Evolutionary conservation across 2,888 invertebrate genomes (phyloP), one percentile per base, ranked within the genome.

Genomic region (Monopis laevigella): DNA sequence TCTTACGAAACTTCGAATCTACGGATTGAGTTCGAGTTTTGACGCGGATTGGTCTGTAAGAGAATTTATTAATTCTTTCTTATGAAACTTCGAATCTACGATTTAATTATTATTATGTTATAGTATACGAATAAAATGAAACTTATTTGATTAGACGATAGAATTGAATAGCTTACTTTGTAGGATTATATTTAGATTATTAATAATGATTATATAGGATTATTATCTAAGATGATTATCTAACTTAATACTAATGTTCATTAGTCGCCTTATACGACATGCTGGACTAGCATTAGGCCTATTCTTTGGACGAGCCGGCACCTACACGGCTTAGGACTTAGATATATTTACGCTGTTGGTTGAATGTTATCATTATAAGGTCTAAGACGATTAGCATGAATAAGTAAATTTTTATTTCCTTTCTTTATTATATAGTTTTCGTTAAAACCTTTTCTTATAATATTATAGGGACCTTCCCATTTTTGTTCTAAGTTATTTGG

Each of bases 401-500:
- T 51, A 10, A 49, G 13, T 39, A 47, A 41, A 32, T 49, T 49
- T 34, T 40, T 43, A 2, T 44, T 45, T 1, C 45, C 21, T 44
- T 50, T 52, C 7, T 24, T 27, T 3, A 53, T 51, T 1, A 51
- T 1, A 18, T 53, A 52, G 27, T 52, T 56, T 43, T 53, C 46
- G 26, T 52, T 53, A 21, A 54, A 55, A 2, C 56, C 56, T 27
- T 51, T 41, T 10, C 54, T 39, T 7, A 50, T 39, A 3, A 56
- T 28, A 26, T 48, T 45, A 36, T 48, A 55, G 1, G 54, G 55
- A 5, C 55, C 53, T n/a, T 56, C 53, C 55, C 55, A 56, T 48
- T 58, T 56, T n/a, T 38, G 1, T 16, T 59, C 52, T 30, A 59
- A 36, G 30, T 56, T 57, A 35, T 55, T 57, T 5, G 56, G 56